Percentiles rank a stretch among this genome's conserved stretches.
Evolutionary conservation across 1,140 invertebrate species (phyloP).

Genomic region (Vanessa atalanta): DNA sequence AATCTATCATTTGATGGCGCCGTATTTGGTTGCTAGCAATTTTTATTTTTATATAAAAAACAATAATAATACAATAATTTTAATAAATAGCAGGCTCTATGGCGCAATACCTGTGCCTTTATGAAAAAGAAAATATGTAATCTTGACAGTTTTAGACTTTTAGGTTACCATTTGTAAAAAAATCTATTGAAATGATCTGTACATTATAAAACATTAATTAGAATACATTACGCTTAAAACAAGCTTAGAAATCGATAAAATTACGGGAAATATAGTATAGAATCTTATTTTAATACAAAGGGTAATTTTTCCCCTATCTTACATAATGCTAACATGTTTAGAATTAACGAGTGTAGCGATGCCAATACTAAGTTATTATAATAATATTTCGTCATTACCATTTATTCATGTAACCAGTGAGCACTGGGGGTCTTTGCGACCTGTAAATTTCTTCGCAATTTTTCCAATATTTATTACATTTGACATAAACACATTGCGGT

Average conservation of each 20-base stretch:
- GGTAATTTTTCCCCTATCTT: slow-evolving; percentile 1
- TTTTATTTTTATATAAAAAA: too few species aligned
- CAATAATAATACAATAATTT: too few species aligned
- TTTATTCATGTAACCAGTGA: slow-evolving; percentile 20
- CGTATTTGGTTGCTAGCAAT: too few species aligned
- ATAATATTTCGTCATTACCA: background rate
- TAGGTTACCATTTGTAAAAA: background rate
- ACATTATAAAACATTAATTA: slow-evolving; percentile 1
- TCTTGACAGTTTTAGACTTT: background rate
- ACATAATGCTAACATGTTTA: background rate
- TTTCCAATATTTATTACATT: slow-evolving; percentile 1
- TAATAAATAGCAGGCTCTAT: too few species aligned
- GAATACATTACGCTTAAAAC: slow-evolving; percentile 8
- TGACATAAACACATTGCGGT: background rate
- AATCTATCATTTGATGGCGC: too few species aligned
- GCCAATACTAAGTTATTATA: background rate
- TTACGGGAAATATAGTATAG: background rate
- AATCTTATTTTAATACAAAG: background rate
- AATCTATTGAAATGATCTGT: background rate
- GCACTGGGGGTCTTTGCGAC: slow-evolving; percentile 23
- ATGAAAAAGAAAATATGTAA: background rate
- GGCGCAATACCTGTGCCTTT: too few species aligned
- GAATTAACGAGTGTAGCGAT: background rate
- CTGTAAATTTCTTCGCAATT: slow-evolving; percentile 9
- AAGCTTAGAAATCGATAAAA: background rate